Base-by-base conservation (phyloP, 2,113 vertebrate genomes). In the Chascanopsetta lugubris region DNA sequence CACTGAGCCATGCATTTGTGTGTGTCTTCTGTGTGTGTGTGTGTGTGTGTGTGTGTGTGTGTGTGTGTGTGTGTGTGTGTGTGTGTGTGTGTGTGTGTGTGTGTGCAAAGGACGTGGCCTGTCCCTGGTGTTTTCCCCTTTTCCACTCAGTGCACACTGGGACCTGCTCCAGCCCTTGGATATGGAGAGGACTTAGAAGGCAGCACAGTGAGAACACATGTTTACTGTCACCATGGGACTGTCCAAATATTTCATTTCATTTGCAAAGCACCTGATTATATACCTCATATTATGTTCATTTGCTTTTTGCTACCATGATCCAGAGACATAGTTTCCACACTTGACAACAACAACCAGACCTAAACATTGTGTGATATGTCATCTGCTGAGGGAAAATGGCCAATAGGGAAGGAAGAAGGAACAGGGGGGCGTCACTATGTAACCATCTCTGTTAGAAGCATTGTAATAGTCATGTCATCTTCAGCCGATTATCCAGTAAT, bases 191-290 rank as follows among this genome's bases (percentile, higher is more conserved):
- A 71, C 42, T 69, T 76, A 73, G 45, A 75, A 54, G 61, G 57
- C 53, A 48, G 49, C 8, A 75, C 61, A 82, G 73, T 64, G 65
- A 72, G 77, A 85, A 80, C 83, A 80, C 68, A 80, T 84, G 71
- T 80, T 78, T 64, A 43, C 78, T 76, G 71, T 63, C 40, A 34
- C 20, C 53, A 61, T 62, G 53, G 61, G 1, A 10, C 30, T 46
- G 42, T 51, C 34, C 17, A 38, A 47, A 38, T 22, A 42, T 50
- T 61, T 49, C 57, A 29, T n/a, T n/a, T n/a, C 27, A 56, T 75
- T 57, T 47, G 47, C 25, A 32, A n/a, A n/a, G n/a, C n/a, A n/a
- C n/a, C n/a, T n/a, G n/a, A n/a, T n/a, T n/a, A n/a, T n/a, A n/a
- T n/a, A n/a, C n/a, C n/a, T n/a, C n/a, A n/a, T n/a, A n/a, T n/a